Base-by-base conservation (phyloP, 2,113 vertebrate species). In the Australoheros scitulus region DNA sequence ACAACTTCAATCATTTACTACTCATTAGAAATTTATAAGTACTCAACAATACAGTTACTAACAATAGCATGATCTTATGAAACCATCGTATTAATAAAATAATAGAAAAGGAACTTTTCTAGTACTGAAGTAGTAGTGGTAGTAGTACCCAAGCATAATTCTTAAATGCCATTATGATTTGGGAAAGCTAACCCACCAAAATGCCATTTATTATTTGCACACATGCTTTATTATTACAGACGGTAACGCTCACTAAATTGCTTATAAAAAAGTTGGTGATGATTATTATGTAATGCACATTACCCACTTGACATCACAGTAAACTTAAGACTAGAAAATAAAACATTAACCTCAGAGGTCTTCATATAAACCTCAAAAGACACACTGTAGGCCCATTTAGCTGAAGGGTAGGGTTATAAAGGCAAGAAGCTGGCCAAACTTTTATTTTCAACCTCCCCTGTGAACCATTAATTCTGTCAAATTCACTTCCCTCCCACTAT, bases 381-480 rank as follows among this genome's bases (percentile, higher is more conserved):
- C 50, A 63, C 77, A 89, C 83, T 83, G 61, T 80, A 80, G 83
- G 52, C 81, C 59, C 64, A 82, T 91, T 92, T 88, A 82, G 77
- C 59, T 81, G 55, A 87, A 84, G 59, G 79, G 86, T 79, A 41
- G 11, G 14, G 84, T 87, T 87, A 84, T 77, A 76, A 91, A 91
- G 87, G 65, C 60, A 87, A 85, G 61, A 83, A 59, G 60, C 70
- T 76, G 64, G 24, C 29, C 61, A 83, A 92, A 89, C 68, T 61
- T 91, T 82, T 87, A 81, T 76, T 85, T 88, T 78, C 79, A 82
- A 38, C 74, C 65, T 88, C 80, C 82, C 87, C 15, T 85, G 84
- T 80, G 87, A 64, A 63, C 78, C 70, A 88, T 87, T 87, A 81
- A 88, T 86, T 90, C 85, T 72, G 78, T 84, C 61, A 81, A 87